Evolutionary conservation across 2,888 invertebrate genomes (phyloP), one percentile per base, ranked within the genome.

Genomic region (Drosophila buzzatii): DNA sequence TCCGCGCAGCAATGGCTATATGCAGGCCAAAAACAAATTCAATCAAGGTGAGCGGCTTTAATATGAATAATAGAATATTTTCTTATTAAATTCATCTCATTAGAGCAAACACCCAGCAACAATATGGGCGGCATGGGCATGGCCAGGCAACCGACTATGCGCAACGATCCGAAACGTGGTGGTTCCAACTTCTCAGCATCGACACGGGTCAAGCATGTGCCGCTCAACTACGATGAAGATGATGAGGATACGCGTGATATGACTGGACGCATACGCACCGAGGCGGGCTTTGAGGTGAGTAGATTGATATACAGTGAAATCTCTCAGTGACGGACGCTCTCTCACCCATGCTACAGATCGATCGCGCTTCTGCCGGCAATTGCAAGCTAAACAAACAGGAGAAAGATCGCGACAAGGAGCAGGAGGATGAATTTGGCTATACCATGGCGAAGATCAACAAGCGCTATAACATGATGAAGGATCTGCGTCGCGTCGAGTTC

Each of bases 361-460:
- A 97, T 91, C 95, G 97, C 69, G 97, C 96, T 0, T 98, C 98
- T 90, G 98, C 98, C 0, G 98, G 96, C 0, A 97, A 97, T 77
- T 95, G 97, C 6, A 97, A 96, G 91, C 94, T 97, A 59, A 95
- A 95, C 78, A 96, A 95, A 93, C 95, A 96, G 83, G 97, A 97
- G 93, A 95, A 95, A 63, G 95, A 95, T 2, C 96, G 96, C 0
- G 98, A 98, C 91, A 95, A 95, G 16, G 98, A 98, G 89, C 94
- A 95, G 81, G 98, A 98, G 93, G 98, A 99, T 91, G 96, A 97
- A 89, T 99, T 96, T 93, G 98, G 98, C 64, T 99, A 99, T 94
- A 98, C 98, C n/a, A 94, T 94, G 92, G 96, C 97, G 91, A 98
- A 98, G 94, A 96, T 99, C 85, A 96, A 97, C 91, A 97, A 97